Conservation (phyloP, 2,888 invertebrate genomes). For the Phlogophora meticulosa region DNA sequence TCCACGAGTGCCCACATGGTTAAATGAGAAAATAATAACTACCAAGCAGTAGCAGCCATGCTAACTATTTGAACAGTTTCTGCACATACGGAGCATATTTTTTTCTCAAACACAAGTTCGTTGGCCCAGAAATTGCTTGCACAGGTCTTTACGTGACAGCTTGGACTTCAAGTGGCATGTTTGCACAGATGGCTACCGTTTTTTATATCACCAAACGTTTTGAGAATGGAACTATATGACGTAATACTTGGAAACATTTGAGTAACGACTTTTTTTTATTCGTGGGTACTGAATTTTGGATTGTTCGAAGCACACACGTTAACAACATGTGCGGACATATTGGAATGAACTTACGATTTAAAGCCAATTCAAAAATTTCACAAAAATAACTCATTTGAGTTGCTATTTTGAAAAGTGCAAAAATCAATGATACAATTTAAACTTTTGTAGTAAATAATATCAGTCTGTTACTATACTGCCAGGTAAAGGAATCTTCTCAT, state of each 20-base stretch:
- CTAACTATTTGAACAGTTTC: constrained; percentile 66
- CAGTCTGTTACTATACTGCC: too few species aligned
- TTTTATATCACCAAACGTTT: constrained; percentile 69
- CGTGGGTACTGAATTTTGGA: constrained; percentile 38
- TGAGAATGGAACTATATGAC: constrained; percentile 66
- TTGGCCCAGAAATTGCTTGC: constrained; percentile 74
- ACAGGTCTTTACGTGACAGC: constrained; percentile 67
- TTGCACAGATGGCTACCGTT: constrained; percentile 77
- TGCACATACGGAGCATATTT: constrained; percentile 65
- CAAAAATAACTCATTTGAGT: neutral
- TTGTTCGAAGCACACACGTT: constrained; percentile 26
- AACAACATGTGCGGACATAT: neutral
- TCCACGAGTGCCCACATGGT: neutral
- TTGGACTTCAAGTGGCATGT: constrained; percentile 70
- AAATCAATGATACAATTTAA: neutral
- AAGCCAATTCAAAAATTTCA: neutral
- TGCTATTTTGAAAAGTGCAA: neutral
- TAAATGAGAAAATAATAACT: constrained; percentile 22
- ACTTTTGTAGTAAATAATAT: too few species aligned
- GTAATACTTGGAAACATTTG: constrained; percentile 60
- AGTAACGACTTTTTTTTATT: constrained; percentile 45
- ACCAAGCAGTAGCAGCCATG: constrained; percentile 18
- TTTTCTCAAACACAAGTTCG: constrained; percentile 72
- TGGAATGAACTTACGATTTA: neutral
- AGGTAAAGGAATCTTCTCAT: too few species aligned